A percentile compares a stretch with the other conserved stretches of the same genome.
These are phyloP conservation scores for Gopherus flavomarginatus DNA, from an alignment of 2,113 vertebrate species.

Conservation along the genomic window DNA sequence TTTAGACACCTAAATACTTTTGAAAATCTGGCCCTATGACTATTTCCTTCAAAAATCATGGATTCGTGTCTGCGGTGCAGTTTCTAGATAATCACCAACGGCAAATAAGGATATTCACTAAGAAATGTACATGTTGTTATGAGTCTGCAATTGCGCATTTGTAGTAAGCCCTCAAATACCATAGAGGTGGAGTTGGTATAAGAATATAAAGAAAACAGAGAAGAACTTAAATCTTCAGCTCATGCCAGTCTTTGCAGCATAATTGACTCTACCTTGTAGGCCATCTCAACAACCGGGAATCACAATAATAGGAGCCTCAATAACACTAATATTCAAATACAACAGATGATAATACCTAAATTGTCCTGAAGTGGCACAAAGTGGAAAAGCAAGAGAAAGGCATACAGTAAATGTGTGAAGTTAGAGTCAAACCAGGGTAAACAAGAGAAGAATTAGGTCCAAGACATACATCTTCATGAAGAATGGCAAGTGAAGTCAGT, in stretches of 20 bases:
- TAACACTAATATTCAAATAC: not conserved
- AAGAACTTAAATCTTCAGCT: not conserved
- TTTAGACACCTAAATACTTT: not conserved
- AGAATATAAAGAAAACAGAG: not conserved
- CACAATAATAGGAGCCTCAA: not conserved
- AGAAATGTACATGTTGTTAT: not conserved
- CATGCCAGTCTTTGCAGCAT: not conserved
- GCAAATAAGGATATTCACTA: not conserved
- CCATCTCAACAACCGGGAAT: not conserved
- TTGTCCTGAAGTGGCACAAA: not conserved
- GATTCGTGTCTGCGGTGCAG: not conserved
- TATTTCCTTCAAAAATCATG: not conserved
- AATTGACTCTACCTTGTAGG: not conserved
- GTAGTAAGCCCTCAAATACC: not conserved
- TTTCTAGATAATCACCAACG: not conserved
- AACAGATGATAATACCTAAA: not conserved
- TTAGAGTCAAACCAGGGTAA: not conserved
- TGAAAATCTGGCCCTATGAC: constrained; percentile 7
- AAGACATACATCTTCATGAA: not conserved
- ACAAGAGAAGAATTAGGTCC: not conserved
- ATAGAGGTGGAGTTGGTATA: not conserved
- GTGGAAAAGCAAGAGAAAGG: not conserved
- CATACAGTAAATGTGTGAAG: not conserved
- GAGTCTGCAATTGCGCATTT: not conserved
- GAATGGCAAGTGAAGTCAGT: not conserved